Conservation (phyloP, 2,888 invertebrate genomes). For the Blera fallax region DNA sequence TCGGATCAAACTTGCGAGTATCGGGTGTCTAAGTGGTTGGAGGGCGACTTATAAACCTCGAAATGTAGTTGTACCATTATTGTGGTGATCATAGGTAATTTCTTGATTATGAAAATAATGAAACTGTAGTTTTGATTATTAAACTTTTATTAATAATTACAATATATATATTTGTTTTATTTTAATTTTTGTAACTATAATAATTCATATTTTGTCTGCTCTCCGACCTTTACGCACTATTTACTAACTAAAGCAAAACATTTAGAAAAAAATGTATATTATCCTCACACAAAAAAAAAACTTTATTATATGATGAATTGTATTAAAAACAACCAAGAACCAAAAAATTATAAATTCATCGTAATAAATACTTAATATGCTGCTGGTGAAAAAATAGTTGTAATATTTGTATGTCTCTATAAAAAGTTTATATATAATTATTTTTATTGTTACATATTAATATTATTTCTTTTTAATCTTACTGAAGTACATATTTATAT, state of each 20-base stretch:
- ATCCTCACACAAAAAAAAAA: not conserved
- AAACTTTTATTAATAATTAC: slow-evolving; percentile 15
- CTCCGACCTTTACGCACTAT: not conserved
- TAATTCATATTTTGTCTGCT: not conserved
- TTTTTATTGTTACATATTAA: not conserved
- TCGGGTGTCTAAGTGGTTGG: too few relatives aligned
- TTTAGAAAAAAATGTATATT: not conserved
- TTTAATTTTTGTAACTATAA: slow-evolving; percentile 1
- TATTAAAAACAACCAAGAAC: not conserved
- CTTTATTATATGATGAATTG: not conserved
- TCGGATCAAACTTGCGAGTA: too few relatives aligned
- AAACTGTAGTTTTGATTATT: not conserved
- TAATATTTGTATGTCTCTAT: slow-evolving; percentile 22
- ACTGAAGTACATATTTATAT: not conserved
- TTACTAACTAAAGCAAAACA: slow-evolving; percentile 13
- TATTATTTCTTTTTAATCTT: not conserved
- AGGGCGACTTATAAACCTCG: too few relatives aligned
- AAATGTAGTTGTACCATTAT: too few relatives aligned
- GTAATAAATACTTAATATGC: slow-evolving; percentile 21
- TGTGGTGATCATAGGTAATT: too few relatives aligned
- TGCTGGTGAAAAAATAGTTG: slow-evolving; percentile 53
- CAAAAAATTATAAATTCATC: not conserved
- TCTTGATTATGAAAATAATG: not conserved
- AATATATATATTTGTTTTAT: slow-evolving; percentile 1
- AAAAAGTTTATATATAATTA: slow-evolving; percentile 29